Percentiles rank a stretch among this genome's conserved stretches.
phyloP scores from a whole-genome alignment of 2,888 invertebrate genomes.

The Dinocampus coccinellae region DNA sequence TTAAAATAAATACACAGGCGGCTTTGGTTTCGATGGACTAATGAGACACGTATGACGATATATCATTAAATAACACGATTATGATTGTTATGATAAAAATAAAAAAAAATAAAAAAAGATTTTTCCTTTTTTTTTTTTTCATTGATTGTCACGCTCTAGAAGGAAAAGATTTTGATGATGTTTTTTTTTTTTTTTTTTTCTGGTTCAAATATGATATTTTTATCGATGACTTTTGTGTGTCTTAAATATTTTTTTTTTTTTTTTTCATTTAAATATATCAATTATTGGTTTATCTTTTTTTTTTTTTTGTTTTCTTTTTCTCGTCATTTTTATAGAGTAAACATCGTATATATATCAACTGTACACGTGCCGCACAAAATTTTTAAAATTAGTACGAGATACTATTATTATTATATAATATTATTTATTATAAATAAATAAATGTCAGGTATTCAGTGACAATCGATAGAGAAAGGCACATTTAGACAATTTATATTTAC shows the following conservation, averaged over 20 bases:
- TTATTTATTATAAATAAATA: conserved; percentile 33
- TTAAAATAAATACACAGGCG: conserved; percentile 45
- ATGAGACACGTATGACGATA: conserved; percentile 50
- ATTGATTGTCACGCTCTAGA: no score
- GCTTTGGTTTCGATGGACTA: conserved; percentile 67
- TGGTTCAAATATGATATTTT: no score
- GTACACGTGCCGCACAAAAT: not conserved
- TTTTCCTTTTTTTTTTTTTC: no score
- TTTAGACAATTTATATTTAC: conserved; percentile 12
- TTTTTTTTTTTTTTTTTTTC: no score
- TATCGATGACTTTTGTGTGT: no score
- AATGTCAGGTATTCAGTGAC: conserved; percentile 40
- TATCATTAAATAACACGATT: conserved; percentile 3
- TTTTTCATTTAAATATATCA: not conserved
- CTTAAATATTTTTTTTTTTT: not conserved
- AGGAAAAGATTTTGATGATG: no score
- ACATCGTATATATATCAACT: conserved; percentile 3
- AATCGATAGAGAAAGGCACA: conserved; percentile 44
- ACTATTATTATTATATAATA: not conserved
- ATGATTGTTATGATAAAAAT: not conserved
- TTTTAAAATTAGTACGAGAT: conserved; percentile 6
- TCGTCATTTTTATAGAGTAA: no score
- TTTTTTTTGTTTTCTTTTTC: not conserved
- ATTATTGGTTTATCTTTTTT: not conserved
- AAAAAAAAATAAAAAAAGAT: conserved; percentile 8